Base-by-base conservation (phyloP, 2,888 invertebrate species). In the Omphaloscelis lunosa region DNA sequence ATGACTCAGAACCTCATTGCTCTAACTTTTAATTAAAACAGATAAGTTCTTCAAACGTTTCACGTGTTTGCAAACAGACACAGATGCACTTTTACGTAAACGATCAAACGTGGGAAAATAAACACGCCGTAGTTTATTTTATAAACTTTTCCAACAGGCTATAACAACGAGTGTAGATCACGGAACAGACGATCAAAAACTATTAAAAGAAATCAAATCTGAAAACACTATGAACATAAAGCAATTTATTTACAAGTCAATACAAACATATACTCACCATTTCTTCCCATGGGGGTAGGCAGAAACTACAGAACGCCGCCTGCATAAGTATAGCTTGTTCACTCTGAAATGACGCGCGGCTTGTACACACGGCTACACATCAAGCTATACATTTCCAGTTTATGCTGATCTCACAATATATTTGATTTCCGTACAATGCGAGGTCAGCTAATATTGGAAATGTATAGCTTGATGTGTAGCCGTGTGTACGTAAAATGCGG, bases 101-200 rank as follows among this genome's bases (percentile, higher is more conserved):
- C 77, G 65, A 48, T 48, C 4, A 76, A 77, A 65, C 51, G 23
- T 39, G 20, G 48, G n/a, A 66, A 77, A 41, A 77, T 66, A 77
- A 66, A 66, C 77, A 59, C 7, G 0, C 0, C 41, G 1, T 29
- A 29, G 48, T 77, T 77, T 77, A 66, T 77, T 61, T 59, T 23
- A 34, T 29, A 61, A 77, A 58, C 58, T n/a, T 63, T 53, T 51
- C 0, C 17, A 4, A 29, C 63, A 48, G 27, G 15, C 34, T 27
- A 11, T n/a, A n/a, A 62, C 29, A 34, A 53, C 15, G 11, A 53
- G 8, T 29, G 2, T 29, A 51, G 29, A 53, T 62, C 62, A 75
- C 51, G 23, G 58, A 48, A 17, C 23, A 59, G 17, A 75, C 1
- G 45, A 75, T 41, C n/a, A 53, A n/a, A 62, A 29, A n/a, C 51